phyloP scores from a whole-genome alignment of 2,888 invertebrate genomes.

The Hyposoter dolosus region DNA sequence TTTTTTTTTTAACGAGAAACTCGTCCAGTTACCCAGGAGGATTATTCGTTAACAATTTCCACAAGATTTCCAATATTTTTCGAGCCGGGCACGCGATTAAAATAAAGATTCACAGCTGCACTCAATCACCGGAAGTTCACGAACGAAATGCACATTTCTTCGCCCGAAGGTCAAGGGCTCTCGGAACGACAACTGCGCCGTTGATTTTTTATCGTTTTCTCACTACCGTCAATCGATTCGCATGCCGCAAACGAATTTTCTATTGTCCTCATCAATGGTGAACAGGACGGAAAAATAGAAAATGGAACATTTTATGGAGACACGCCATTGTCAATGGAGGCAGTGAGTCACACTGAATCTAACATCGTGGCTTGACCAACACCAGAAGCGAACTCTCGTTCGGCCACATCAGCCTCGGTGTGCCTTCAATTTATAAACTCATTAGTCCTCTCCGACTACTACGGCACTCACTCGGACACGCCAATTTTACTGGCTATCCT shows the following conservation, averaged over 20 bases:
- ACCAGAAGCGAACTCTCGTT: slow-evolving; percentile 55
- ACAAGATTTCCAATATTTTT: neutral
- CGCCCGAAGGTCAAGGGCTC: slow-evolving; percentile 2
- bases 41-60: neutral
- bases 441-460: slow-evolving; percentile 77
- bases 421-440: slow-evolving; percentile 82
- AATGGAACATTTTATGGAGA: slow-evolving; percentile 42
- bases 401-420: slow-evolving; percentile 71
- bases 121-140: slow-evolving; percentile 10
- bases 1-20: neutral
- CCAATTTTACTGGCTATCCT: slow-evolving; percentile 72
- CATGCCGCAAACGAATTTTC: neutral
- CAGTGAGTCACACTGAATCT: slow-evolving; percentile 71
- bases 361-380: slow-evolving; percentile 55
- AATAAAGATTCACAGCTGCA: slow-evolving; percentile 2
- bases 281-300: slow-evolving; percentile 29
- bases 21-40: neutral
- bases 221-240: neutral
- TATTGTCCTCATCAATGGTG: neutral
- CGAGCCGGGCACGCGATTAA: neutral
- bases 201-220: neutral
- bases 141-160: slow-evolving; percentile 16
- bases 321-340: slow-evolving; percentile 74
- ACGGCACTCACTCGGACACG: slow-evolving; percentile 70
- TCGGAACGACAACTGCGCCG: neutral